phyloP scores from a whole-genome alignment of 1,140 invertebrate genomes.

The Tribolium madens region DNA sequence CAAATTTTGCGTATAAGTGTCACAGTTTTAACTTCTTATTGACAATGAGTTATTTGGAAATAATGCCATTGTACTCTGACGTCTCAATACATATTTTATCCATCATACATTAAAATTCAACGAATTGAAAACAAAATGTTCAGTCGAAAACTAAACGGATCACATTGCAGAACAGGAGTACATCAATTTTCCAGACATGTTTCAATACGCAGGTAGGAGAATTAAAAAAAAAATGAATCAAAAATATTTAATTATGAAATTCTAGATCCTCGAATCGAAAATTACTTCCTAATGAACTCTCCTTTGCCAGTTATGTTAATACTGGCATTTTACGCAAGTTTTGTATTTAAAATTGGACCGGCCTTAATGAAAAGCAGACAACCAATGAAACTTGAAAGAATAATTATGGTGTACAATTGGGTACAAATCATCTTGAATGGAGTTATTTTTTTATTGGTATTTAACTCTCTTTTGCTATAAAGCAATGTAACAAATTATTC shows the following conservation, averaged over 20 bases:
- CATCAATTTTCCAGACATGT: not conserved
- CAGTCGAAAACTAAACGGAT: not conserved
- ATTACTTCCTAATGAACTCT: conserved; percentile 73
- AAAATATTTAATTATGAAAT: not conserved
- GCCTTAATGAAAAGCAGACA: conserved; percentile 78
- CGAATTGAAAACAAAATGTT: not conserved
- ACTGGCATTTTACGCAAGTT: conserved; percentile 75
- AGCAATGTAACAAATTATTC: not conserved
- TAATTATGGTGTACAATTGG: conserved; percentile 82
- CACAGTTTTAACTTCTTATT: not conserved
- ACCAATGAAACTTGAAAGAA: conserved; percentile 77
- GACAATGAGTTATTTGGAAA: not conserved
- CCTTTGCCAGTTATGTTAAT: conserved; percentile 71
- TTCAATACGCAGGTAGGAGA: not conserved
- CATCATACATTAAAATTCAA: not conserved
- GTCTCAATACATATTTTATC: not conserved
- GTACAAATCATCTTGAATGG: conserved; percentile 76
- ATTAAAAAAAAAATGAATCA: not conserved
- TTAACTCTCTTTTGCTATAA: not conserved
- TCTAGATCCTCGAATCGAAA: conserved; percentile 73
- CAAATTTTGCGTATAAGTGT: not conserved
- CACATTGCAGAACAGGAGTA: not conserved
- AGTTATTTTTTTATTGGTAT: conserved; percentile 75
- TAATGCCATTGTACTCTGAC: not conserved
- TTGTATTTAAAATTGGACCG: conserved; percentile 78